Evolutionary conservation across 2,888 invertebrate genomes (phyloP).

Genomic region (Limnephilus lunatus): DNA sequence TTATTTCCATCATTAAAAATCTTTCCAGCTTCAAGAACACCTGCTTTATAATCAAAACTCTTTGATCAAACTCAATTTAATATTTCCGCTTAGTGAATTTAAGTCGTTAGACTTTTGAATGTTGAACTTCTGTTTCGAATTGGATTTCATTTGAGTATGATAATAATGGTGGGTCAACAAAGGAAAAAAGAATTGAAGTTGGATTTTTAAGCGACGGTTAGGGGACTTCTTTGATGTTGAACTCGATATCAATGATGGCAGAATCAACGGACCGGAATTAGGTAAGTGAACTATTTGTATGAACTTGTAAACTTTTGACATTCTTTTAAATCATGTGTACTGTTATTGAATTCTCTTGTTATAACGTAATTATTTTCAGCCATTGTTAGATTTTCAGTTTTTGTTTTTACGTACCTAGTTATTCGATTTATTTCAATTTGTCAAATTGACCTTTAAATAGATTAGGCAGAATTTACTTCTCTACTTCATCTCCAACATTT

Average conservation of each 20-base stretch:
- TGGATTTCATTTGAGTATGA: slow-evolving; percentile 9
- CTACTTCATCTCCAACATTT: no score
- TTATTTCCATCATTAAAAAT: not conserved
- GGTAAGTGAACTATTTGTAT: slow-evolving; percentile 11
- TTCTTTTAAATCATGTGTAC: not conserved
- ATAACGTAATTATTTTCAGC: not conserved
- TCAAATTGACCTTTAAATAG: no score
- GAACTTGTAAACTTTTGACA: not conserved
- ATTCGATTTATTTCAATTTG: not conserved
- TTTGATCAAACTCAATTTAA: not conserved
- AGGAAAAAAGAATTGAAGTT: not conserved
- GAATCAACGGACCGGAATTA: not conserved
- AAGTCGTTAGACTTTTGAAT: slow-evolving; percentile 33
- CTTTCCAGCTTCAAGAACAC: not conserved
- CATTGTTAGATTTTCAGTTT: not conserved
- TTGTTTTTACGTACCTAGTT: not conserved
- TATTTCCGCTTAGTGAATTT: slow-evolving; percentile 10
- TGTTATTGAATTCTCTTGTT: not conserved
- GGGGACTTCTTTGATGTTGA: not conserved
- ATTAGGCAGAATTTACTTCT: no score
- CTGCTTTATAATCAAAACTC: not conserved
- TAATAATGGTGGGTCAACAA: slow-evolving; percentile 2
- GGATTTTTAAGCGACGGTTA: not conserved
- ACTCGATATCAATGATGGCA: not conserved
- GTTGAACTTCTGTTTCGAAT: slow-evolving; percentile 32